Evolutionary conservation across 2,888 invertebrate species (phyloP), one percentile per base, ranked within the genome.

Genomic region (Zelleria hepariella): DNA sequence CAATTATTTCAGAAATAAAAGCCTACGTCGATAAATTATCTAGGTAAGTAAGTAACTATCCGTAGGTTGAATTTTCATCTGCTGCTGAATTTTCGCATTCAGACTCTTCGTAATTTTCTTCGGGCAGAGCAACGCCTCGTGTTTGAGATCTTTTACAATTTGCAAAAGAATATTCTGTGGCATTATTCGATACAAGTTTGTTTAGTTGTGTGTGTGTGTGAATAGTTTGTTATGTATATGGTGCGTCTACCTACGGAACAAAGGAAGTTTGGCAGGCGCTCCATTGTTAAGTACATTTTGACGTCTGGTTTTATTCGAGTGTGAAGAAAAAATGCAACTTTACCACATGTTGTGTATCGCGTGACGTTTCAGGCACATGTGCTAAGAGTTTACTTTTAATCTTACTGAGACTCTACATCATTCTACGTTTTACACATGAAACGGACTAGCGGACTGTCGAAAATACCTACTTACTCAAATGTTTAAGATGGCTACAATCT

Each of bases 261-360:
- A 86, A 86, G 85, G 86, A 86, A 81, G 82, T 82, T 80, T 79
- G 77, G 78, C 76, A 77, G 32, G 75, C 71, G 76, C 32, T 42
- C 32, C 73, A 82, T 83, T 85, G 84, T 83, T 73, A 72, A 68
- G 66, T 68, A 68, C 67, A 62, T 75, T 76, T 76, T 74, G 70
- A 67, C 69, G 78, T 75, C 78, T 42, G 32, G 21, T 49, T 18
- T 49, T 49, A 20, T 20, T 21, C 21, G 73, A 71, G 70, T 71
- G 71, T 77, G 77, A 75, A 78, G 74, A 69, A 75, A 74, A 70
- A 74, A 75, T 51, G 51, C 51, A 51, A 51, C 49, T 51, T 51
- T 20, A 6, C 23, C 23, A 51, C 18, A 49, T 23, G 10, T 51
- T 51, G 6, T 5, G 48, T 49, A 49, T 26, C 26, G 26, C 7